Conservation (phyloP, 1,140 invertebrate genomes). For the Bathynomus jamesi region DNA sequence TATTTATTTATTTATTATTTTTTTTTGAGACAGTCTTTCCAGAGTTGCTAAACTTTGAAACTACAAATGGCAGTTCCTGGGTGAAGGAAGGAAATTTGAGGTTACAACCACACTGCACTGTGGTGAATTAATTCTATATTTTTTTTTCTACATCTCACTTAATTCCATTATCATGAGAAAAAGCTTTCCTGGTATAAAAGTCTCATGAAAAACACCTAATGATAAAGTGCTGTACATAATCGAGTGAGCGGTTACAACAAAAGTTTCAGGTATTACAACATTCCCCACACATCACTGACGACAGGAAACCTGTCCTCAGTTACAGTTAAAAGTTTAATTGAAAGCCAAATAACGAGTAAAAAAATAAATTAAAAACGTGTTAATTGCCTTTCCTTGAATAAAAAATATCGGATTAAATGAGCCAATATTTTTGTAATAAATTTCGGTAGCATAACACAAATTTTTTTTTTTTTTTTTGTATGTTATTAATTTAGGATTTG, state of each 20-base stretch:
- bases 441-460: too few species aligned
- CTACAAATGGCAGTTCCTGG: background rate
- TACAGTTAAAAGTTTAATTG: background rate
- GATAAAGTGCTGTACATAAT: background rate
- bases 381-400: background rate
- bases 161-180: background rate
- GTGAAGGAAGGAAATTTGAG: background rate
- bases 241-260: background rate
- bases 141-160: too few species aligned
- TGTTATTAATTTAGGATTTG: too few species aligned
- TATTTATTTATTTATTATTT: too few species aligned
- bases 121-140: background rate
- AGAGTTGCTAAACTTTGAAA: background rate
- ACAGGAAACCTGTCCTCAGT: background rate
- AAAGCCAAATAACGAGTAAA: background rate
- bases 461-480: too few species aligned
- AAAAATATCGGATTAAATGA: too few species aligned
- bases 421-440: too few species aligned
- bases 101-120: background rate
- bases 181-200: background rate
- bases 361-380: background rate
- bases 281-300: background rate
- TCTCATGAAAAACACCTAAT: background rate
- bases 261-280: background rate
- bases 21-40: background rate